These are phyloP conservation scores for Luscinia megarhynchos DNA, from an alignment of 2,797 vertebrate genomes.

Conservation along the genomic window DNA sequence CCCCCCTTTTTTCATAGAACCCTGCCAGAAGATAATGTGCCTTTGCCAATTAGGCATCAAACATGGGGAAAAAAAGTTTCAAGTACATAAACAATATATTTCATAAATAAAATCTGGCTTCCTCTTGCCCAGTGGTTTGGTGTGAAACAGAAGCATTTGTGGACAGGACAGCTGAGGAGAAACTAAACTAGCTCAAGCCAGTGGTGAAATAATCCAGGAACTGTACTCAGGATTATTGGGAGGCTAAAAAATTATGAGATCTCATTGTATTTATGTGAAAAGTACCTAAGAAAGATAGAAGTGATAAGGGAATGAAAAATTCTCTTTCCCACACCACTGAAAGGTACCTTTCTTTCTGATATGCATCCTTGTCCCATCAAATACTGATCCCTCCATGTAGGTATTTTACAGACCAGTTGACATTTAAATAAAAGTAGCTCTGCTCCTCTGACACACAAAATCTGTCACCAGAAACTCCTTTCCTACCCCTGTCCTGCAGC, in stretches of 20 bases:
- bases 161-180: neutral
- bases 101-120: neutral
- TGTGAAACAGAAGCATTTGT: neutral
- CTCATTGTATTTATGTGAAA: neutral
- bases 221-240: neutral
- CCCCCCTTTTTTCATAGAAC: neutral
- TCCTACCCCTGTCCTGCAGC: neutral
- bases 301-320: neutral
- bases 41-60: neutral
- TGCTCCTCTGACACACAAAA: neutral
- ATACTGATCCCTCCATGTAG: neutral
- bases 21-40: neutral
- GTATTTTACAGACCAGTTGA: neutral
- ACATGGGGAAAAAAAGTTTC: fast-evolving
- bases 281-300: neutral
- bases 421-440: neutral
- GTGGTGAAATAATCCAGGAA: neutral
- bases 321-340: neutral
- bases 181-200: neutral
- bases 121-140: neutral
- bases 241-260: neutral
- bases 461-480: neutral
- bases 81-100: neutral
- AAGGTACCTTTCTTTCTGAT: neutral
- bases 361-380: neutral